These are phyloP conservation scores for Gulo gulo DNA, from an alignment of 2,113 vertebrate species.

Conservation along the genomic window DNA sequence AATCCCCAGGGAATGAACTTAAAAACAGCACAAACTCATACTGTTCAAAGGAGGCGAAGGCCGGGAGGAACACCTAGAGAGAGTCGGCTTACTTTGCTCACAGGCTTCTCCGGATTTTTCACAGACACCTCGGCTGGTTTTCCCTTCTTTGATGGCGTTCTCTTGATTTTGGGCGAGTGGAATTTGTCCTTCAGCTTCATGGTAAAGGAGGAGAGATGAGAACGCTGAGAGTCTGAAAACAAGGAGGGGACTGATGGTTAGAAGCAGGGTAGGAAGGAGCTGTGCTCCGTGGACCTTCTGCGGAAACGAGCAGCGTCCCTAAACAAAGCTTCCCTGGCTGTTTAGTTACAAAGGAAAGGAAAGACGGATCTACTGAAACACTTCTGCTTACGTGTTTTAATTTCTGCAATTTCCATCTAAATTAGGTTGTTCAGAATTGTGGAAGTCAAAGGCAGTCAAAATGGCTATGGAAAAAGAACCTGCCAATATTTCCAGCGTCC, in stretches of 20 bases:
- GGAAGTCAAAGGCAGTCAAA: neutral
- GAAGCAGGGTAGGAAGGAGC: neutral
- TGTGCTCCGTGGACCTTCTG: accelerated
- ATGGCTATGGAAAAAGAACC: neutral
- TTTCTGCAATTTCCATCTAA: neutral
- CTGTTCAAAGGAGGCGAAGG: neutral
- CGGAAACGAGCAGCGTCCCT: neutral
- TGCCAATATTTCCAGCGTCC: neutral
- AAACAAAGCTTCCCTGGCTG: neutral
- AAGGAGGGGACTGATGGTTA: conserved; percentile 38
- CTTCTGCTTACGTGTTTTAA: neutral
- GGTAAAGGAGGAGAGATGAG: conserved; percentile 97
- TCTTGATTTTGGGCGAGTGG: conserved; percentile 98
- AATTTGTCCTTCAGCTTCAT: conserved; percentile 99
- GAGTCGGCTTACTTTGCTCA: conserved; percentile 90
- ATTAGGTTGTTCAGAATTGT: neutral
- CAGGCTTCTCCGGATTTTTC: conserved; percentile 91
- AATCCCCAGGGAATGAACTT: neutral
- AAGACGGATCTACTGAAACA: neutral
- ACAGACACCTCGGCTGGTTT: conserved; percentile 91
- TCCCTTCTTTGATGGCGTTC: conserved; percentile 96
- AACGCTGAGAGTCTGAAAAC: conserved; percentile 94
- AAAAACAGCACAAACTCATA: neutral
- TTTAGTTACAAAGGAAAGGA: neutral
- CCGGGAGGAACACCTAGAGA: neutral